Conservation (phyloP, 2,113 vertebrate genomes). For the Microtus ochrogaster region DNA sequence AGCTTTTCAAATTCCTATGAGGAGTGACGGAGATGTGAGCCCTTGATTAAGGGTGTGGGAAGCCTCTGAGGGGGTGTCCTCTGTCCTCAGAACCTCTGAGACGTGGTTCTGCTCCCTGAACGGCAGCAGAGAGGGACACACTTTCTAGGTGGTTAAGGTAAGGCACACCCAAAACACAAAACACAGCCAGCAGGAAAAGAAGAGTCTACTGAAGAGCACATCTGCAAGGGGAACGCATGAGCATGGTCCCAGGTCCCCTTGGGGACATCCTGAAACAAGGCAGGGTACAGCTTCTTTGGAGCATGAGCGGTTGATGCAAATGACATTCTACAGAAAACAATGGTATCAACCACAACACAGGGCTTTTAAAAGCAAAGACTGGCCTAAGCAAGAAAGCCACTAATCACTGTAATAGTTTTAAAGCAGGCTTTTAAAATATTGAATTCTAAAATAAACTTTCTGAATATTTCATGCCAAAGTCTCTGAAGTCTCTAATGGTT, state of each 20-base stretch:
- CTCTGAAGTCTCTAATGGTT: conserved; percentile 74
- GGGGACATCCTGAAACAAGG: not conserved
- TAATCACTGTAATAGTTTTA: conserved; percentile 67
- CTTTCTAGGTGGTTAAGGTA: not conserved
- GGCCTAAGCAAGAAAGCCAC: conserved; percentile 55
- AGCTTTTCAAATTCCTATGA: not conserved
- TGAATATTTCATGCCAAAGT: conserved; percentile 79
- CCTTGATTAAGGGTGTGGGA: not conserved
- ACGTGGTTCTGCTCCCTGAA: not conserved
- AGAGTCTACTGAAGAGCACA: not conserved
- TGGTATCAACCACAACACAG: not conserved
- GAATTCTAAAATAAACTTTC: conserved; percentile 80
- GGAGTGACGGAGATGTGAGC: not conserved
- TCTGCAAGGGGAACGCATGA: not conserved
- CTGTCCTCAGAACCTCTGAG: not conserved
- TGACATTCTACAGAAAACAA: conserved; percentile 30
- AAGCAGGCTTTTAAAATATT: conserved; percentile 79
- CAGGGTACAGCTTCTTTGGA: not conserved
- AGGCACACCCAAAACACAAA: not conserved
- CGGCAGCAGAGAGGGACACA: not conserved
- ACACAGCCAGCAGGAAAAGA: not conserved
- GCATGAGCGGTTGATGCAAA: not conserved
- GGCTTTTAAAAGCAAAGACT: conserved; percentile 70
- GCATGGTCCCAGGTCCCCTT: not conserved
- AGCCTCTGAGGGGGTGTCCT: not conserved